Conservation (phyloP, 2,113 vertebrate species). For the Dicerorhinus sumatrensis region DNA sequence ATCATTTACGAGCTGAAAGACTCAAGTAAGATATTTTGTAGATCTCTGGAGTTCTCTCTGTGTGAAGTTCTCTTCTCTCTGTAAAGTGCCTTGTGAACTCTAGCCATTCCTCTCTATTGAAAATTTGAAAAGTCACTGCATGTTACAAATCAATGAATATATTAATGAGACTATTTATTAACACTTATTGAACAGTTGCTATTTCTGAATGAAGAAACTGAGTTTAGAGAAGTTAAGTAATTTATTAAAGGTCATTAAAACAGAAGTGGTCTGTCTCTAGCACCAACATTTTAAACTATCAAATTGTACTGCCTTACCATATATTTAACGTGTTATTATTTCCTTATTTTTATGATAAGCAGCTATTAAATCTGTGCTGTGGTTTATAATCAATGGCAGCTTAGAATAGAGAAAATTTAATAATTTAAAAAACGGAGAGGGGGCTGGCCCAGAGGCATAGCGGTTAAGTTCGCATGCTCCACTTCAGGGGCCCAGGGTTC, state of each 20-base stretch:
- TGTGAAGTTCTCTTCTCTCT: background rate
- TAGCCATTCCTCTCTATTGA: background rate
- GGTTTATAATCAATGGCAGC: background rate
- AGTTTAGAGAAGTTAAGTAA: background rate
- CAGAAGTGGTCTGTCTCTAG: background rate
- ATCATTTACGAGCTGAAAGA: background rate
- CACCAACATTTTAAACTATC: constrained; percentile 4
- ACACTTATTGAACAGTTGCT: background rate
- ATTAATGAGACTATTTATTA: background rate
- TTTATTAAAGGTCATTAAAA: background rate
- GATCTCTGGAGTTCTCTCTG: background rate
- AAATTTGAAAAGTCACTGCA: background rate
- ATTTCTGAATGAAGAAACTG: background rate
- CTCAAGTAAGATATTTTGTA: background rate
- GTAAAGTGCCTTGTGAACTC: background rate
- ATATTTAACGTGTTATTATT: background rate
- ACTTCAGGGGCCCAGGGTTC: too few relatives aligned
- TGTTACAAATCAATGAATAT: background rate
- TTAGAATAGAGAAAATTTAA: background rate
- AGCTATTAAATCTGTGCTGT: background rate
- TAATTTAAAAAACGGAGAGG: background rate
- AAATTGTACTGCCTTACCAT: background rate
- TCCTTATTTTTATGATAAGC: background rate
- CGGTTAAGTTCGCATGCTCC: too few relatives aligned
- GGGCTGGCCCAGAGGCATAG: too few relatives aligned